A percentile compares a stretch with the other conserved stretches of the same genome.
These are phyloP conservation scores for Piprites chloris DNA, from an alignment of 2,113 vertebrate genomes.

Conservation along the genomic window DNA sequence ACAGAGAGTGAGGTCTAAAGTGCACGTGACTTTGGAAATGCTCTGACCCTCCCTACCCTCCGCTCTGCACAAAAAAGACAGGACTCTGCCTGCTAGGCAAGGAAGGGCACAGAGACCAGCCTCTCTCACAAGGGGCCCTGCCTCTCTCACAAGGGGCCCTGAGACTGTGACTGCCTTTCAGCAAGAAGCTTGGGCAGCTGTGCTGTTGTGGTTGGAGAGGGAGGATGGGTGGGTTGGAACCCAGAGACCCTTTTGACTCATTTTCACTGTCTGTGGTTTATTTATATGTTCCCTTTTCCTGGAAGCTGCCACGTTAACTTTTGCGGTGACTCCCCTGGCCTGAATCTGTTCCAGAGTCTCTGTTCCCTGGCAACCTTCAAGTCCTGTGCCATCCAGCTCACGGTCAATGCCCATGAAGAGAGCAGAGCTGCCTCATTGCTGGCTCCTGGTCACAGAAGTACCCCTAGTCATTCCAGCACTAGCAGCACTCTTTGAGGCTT, in stretches of 20 bases:
- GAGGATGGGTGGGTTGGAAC: conserved; percentile 45
- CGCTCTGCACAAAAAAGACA: conserved; percentile 30
- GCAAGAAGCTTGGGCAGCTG: conserved; percentile 13
- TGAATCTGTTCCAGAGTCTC: conserved; percentile 29
- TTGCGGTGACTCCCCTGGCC: conserved; percentile 43
- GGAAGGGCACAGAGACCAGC: conserved; percentile 11
- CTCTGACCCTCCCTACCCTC: background rate
- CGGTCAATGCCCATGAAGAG: conserved; percentile 9
- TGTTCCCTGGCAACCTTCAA: conserved; percentile 24
- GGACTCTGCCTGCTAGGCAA: conserved; percentile 27
- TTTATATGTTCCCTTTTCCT: conserved; percentile 65
- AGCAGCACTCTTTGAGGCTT: conserved; percentile 47
- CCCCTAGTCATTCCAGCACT: background rate
- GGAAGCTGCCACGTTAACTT: conserved; percentile 38
- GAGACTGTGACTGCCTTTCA: conserved; percentile 43
- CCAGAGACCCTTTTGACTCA: conserved; percentile 52
- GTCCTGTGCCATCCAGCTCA: background rate
- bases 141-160: background rate
- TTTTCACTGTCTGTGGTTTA: conserved; percentile 61
- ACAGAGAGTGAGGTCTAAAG: conserved; percentile 92
- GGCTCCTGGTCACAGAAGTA: conserved; percentile 16
- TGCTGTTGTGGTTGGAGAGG: conserved; percentile 38
- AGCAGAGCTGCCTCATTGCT: conserved; percentile 19
- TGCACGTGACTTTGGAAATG: background rate
- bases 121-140: background rate